A percentile compares a stretch with the other conserved stretches of the same genome.
These are phyloP conservation scores for Aplidium turbinatum DNA, from an alignment of 23 tunicate species.

Conservation along the genomic window DNA sequence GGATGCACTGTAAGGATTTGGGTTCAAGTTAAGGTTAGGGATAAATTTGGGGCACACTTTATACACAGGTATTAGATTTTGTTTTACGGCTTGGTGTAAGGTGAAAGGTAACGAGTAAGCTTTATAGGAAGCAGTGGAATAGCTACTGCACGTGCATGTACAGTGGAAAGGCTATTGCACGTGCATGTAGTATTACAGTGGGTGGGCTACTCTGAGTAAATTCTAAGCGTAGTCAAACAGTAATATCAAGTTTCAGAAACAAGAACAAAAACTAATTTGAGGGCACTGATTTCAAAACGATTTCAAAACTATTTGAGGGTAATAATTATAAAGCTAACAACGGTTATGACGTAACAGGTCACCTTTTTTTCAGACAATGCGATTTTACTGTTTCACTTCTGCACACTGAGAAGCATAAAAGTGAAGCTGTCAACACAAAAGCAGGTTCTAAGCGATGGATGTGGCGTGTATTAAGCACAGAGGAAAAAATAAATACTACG, in stretches of 20 bases:
- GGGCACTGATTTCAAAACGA: neutral
- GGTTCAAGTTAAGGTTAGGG: too few species aligned
- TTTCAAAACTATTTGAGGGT: conserved; percentile 5
- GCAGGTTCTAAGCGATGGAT: neutral
- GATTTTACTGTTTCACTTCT: neutral
- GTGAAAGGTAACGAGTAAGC: too few species aligned
- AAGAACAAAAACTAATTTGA: neutral
- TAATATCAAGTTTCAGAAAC: neutral
- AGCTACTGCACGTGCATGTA: too few species aligned
- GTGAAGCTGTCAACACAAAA: neutral
- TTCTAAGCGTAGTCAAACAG: neutral
- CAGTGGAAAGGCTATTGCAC: too few species aligned
- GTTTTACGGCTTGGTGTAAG: too few species aligned
- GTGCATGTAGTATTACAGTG: too few species aligned
- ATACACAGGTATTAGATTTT: too few species aligned
- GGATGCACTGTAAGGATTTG: too few species aligned
- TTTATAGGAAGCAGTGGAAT: too few species aligned
- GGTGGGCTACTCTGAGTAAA: too few species aligned
- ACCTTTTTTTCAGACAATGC: neutral
- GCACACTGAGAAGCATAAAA: neutral
- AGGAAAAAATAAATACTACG: neutral
- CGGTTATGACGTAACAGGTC: neutral
- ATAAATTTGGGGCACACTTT: too few species aligned
- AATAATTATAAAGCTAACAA: too few species aligned
- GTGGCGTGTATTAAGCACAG: neutral